Conservation (phyloP, 2,888 invertebrate species). For the Hyppa rectilinea region DNA sequence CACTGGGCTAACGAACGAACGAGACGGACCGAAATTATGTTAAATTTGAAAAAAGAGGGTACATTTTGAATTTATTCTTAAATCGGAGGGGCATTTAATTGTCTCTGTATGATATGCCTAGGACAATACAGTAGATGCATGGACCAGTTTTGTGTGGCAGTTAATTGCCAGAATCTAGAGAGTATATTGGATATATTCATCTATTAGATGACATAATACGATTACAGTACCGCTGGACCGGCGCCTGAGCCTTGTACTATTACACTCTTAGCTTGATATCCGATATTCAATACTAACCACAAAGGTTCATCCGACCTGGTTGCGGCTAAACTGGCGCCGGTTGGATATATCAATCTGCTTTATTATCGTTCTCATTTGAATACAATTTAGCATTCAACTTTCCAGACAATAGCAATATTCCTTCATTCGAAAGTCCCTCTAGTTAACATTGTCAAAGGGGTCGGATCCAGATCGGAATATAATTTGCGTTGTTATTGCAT, state of each 20-base stretch:
- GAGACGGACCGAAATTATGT: background rate
- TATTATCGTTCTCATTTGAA: conserved; percentile 34
- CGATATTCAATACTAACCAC: conserved; percentile 80
- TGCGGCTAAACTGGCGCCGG: conserved; percentile 77
- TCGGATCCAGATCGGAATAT: conserved; percentile 30
- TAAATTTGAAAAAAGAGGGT: conserved; percentile 15
- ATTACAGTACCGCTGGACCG: conserved; percentile 11
- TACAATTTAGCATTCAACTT: conserved; percentile 31
- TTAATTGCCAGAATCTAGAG: background rate
- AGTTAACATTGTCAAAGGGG: conserved; percentile 26
- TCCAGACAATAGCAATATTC: conserved; percentile 38
- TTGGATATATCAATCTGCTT: conserved; percentile 16
- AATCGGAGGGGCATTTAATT: background rate
- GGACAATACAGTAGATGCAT: background rate
- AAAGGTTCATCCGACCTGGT: conserved; percentile 79
- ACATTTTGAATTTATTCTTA: background rate
- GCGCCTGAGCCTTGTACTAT: conserved; percentile 26
- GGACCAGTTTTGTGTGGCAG: background rate
- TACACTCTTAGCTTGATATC: conserved; percentile 72
- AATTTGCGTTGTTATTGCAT: conserved; percentile 28
- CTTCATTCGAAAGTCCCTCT: conserved; percentile 21
- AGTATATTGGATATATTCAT: background rate
- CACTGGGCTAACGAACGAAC: too few relatives aligned
- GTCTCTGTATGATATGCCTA: background rate
- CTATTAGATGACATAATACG: background rate